Base-by-base conservation (phyloP, 2,113 vertebrate species). In the Hypomesus transpacificus region DNA sequence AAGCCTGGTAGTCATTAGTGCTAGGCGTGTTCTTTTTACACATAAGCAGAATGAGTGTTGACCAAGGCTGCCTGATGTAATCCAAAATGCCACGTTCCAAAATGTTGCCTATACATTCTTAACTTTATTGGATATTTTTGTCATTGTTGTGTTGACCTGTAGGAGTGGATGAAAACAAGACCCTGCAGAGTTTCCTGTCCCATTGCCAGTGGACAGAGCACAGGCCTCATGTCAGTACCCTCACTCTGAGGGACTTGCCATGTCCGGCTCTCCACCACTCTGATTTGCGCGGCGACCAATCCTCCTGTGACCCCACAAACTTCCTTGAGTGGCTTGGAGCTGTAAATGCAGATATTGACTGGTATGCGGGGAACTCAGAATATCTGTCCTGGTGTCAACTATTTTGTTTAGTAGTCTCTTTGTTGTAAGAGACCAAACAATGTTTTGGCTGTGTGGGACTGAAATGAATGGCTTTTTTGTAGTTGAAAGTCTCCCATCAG, bases 251-350 rank as follows among this genome's bases (percentile, higher is more conserved):
- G 0, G 77, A 94, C 26, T 79, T 95, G 64, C 79, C 74, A 56
- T 94, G 93, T 75, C 96, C 96, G 0, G 72, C 89, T 63, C 75
- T 95, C 31, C 75, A 80, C 58, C 88, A 90, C 52, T 66, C 77
- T 0, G 84, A 90, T 68, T 84, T 93, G 1, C 62, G 69, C 11
- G 93, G 94, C 17, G 69, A 53, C 0, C 89, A 77, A 7, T 83
- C 64, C 20, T 90, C 92, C 28, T 94, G 93, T 88, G 89, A 92
- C 24, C 81, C 93, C 0, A 87, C 84, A 2, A 85, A 90, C 62
- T 79, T 97, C 26, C 89, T 97, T 51, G 96, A 97, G 70, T 99
- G 97, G 96, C 87, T 99, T 0, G 97, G 96, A 1, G 94, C 94
- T 0, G 87, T 96, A 75, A 90, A 88, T 39, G 85, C 89, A 11